These are phyloP conservation scores for Sphaerophoria taeniata DNA, from an alignment of 2,888 invertebrate species.

Conservation along the genomic window DNA sequence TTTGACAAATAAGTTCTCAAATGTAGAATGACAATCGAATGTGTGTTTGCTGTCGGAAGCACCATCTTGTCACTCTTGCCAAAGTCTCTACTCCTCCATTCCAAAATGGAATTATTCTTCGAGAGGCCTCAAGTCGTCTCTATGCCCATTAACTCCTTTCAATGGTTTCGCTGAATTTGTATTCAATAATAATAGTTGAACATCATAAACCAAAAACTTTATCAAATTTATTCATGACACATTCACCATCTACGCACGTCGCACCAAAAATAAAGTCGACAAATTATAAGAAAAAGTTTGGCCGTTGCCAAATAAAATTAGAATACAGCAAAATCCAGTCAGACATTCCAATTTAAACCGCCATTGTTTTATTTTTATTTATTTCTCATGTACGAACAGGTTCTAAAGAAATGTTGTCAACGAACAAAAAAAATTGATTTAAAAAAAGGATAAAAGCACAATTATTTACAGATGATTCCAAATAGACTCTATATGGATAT, in stretches of 20 bases:
- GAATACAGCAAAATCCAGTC: background rate
- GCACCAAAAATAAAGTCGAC: background rate
- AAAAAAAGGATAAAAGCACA: background rate
- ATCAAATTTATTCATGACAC: slow-evolving; percentile 16
- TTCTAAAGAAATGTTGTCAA: background rate
- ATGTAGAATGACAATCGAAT: slow-evolving; percentile 48
- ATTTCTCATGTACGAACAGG: background rate
- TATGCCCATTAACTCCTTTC: slow-evolving; percentile 24
- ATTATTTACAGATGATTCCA: background rate
- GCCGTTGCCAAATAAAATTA: background rate
- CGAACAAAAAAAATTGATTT: background rate
- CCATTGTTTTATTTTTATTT: background rate
- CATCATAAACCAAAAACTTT: background rate
- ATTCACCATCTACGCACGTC: slow-evolving; percentile 24
- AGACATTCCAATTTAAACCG: background rate
- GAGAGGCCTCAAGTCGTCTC: background rate
- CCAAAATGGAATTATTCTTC: slow-evolving; percentile 20
- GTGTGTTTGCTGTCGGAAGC: slow-evolving; percentile 71
- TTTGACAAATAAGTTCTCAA: slow-evolving; percentile 22
- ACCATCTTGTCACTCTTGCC: slow-evolving; percentile 65
- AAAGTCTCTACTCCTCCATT: slow-evolving; percentile 26
- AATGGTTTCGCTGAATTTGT: slow-evolving; percentile 3
- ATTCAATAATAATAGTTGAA: slow-evolving; percentile 28
- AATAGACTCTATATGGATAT: background rate
- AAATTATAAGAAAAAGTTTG: background rate